Percentiles rank a stretch among this genome's conserved stretches.
Conservation (phyloP, 2,113 vertebrate genomes). For the Amblyopsis rosae region DNA sequence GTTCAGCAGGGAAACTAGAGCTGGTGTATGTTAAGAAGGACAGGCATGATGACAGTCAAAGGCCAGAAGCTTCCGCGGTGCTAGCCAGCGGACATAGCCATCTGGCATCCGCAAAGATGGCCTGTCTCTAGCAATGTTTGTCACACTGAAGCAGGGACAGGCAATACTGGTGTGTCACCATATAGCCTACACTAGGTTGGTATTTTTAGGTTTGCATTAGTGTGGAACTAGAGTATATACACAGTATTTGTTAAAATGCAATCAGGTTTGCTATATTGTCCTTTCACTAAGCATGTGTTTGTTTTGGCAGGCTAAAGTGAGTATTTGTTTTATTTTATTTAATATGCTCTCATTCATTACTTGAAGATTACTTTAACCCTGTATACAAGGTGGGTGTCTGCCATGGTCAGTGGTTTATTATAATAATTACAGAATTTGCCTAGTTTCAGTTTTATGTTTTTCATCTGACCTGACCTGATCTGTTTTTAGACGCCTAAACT, state of each 20-base stretch:
- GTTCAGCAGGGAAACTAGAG: slow-evolving; percentile 54
- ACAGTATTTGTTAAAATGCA: slow-evolving; percentile 51
- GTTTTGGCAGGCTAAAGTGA: too few species aligned
- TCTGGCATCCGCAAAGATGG: slow-evolving; percentile 65
- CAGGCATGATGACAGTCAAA: slow-evolving; percentile 56
- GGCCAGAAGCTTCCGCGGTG: slow-evolving; percentile 56
- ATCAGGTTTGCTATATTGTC: slow-evolving; percentile 9
- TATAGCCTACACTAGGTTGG: slow-evolving; percentile 44
- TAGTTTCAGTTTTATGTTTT: slow-evolving; percentile 45
- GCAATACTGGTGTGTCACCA: slow-evolving; percentile 57
- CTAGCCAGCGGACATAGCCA: slow-evolving; percentile 44
- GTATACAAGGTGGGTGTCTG: slow-evolving; percentile 40
- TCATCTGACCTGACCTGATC: slow-evolving; percentile 39
- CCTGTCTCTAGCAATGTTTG: slow-evolving; percentile 66
- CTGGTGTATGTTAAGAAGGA: slow-evolving; percentile 60
- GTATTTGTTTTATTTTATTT: too few species aligned
- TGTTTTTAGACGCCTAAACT: slow-evolving; percentile 39
- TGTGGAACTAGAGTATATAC: slow-evolving; percentile 29
- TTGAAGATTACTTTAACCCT: too few species aligned
- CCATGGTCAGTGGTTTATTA: slow-evolving; percentile 51
- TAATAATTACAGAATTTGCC: slow-evolving; percentile 59
- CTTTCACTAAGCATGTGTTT: too few species aligned
- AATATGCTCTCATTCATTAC: too few species aligned
- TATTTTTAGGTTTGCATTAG: slow-evolving; percentile 57
- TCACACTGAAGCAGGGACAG: slow-evolving; percentile 50